phyloP scores from a whole-genome alignment of 1,140 invertebrate species.

The Macrocentrus cingulum region DNA sequence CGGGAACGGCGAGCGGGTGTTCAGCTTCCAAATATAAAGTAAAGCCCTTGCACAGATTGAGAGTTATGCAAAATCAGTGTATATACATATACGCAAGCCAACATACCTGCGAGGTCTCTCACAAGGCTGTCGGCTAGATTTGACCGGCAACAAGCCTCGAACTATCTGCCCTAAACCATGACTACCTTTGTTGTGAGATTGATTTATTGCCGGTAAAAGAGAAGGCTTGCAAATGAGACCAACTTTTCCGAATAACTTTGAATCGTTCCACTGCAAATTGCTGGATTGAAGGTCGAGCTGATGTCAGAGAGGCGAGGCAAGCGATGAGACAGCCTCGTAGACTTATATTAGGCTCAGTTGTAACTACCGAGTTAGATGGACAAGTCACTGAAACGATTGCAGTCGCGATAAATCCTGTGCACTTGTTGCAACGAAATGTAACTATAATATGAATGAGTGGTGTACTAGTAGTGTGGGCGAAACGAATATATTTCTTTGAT shows the following conservation, averaged over 20 bases:
- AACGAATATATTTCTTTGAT: neutral
- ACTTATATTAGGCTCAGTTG: slow-evolving; percentile 48
- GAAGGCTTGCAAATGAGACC: slow-evolving; percentile 42
- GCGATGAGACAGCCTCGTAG: slow-evolving; percentile 1
- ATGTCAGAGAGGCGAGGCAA: slow-evolving; percentile 31
- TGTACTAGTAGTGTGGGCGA: neutral
- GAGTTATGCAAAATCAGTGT: slow-evolving; percentile 48
- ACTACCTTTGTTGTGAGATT: slow-evolving; percentile 32
- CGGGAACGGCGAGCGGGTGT: slow-evolving; percentile 1
- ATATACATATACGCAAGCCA: slow-evolving; percentile 31
- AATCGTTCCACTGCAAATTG: slow-evolving; percentile 47
- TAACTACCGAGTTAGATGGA: slow-evolving; percentile 43
- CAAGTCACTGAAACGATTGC: slow-evolving; percentile 16
- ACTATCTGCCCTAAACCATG: slow-evolving; percentile 18
- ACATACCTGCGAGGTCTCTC: slow-evolving; percentile 20
- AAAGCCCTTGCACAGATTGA: slow-evolving; percentile 33
- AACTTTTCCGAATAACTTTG: slow-evolving; percentile 10
- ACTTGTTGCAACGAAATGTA: neutral
- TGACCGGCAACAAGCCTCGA: slow-evolving; percentile 21
- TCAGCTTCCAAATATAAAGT: neutral
- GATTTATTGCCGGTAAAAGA: slow-evolving; percentile 53
- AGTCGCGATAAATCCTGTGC: slow-evolving; percentile 2
- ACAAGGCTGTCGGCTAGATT: slow-evolving; percentile 22
- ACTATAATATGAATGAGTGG: slow-evolving; percentile 5
- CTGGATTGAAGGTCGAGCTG: slow-evolving; percentile 49